These are phyloP conservation scores for Sebastiscus tertius DNA, from an alignment of 2,797 vertebrate species.

Conservation along the genomic window DNA sequence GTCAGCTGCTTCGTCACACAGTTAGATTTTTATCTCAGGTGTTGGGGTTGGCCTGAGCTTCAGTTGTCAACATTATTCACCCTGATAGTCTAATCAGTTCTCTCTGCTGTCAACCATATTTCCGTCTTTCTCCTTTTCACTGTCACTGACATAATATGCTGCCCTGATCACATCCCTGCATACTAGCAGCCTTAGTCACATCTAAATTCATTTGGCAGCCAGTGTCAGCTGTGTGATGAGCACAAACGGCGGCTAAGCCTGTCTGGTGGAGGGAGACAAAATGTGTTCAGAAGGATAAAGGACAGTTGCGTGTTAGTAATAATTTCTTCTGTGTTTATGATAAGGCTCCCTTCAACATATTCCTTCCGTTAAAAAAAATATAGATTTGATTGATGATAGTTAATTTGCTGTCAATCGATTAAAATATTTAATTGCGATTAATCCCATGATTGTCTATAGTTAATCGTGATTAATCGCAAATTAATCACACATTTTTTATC, in stretches of 20 bases:
- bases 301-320: neutral
- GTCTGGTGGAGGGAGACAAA: conserved; percentile 1
- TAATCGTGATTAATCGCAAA: too few species aligned
- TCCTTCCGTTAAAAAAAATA: neutral
- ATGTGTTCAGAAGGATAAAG: neutral
- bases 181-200: conserved; percentile 18
- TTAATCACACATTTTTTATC: too few species aligned
- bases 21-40: neutral
- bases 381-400: neutral
- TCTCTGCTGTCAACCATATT: neutral
- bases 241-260: neutral
- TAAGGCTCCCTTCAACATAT: neutral
- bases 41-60: neutral
- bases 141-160: neutral
- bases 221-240: conserved; percentile 20
- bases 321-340: neutral
- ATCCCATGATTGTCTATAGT: too few species aligned
- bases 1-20: neutral
- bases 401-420: neutral
- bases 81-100: neutral
- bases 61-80: neutral
- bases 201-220: conserved; percentile 14
- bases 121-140: conserved; percentile 3
- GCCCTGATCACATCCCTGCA: conserved; percentile 17
- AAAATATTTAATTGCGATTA: too few species aligned